A percentile compares a stretch with the other conserved stretches of the same genome.
phyloP scores from a whole-genome alignment of 2,113 vertebrate species.

The Emydura subglobosa region DNA sequence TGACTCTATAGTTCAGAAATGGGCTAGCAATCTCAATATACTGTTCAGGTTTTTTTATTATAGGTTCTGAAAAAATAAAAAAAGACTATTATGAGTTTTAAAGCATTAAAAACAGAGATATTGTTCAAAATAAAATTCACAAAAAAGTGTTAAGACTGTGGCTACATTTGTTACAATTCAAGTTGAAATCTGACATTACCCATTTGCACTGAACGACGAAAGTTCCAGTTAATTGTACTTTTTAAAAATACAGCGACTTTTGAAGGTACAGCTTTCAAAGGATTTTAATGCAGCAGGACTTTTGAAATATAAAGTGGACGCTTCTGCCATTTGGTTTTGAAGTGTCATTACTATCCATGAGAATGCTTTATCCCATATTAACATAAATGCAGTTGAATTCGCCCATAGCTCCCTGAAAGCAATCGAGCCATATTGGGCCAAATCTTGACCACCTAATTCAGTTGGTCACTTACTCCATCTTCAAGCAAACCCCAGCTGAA shows the following conservation, averaged over 20 bases:
- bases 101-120: not conserved
- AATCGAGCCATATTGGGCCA: not conserved
- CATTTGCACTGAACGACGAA: not conserved
- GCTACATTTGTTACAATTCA: not conserved
- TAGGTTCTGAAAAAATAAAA: constrained; percentile 63
- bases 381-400: not conserved
- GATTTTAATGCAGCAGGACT: not conserved
- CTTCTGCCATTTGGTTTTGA: not conserved
- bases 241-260: not conserved
- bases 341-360: not conserved
- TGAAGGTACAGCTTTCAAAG: not conserved
- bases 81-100: not conserved
- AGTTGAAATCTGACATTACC: not conserved
- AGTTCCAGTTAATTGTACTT: not conserved
- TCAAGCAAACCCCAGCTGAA: not conserved
- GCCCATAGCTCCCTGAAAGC: not conserved
- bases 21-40: constrained; percentile 81
- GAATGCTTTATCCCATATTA: not conserved
- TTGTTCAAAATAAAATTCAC: not conserved
- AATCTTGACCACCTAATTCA: not conserved
- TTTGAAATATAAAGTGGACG: not conserved
- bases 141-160: not conserved
- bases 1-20: constrained; percentile 79
- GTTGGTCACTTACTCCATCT: not conserved
- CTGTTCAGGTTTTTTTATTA: constrained; percentile 75